These are phyloP conservation scores for Caenorhabditis latens DNA, from an alignment of 1,140 invertebrate species.

Conservation along the genomic window DNA sequence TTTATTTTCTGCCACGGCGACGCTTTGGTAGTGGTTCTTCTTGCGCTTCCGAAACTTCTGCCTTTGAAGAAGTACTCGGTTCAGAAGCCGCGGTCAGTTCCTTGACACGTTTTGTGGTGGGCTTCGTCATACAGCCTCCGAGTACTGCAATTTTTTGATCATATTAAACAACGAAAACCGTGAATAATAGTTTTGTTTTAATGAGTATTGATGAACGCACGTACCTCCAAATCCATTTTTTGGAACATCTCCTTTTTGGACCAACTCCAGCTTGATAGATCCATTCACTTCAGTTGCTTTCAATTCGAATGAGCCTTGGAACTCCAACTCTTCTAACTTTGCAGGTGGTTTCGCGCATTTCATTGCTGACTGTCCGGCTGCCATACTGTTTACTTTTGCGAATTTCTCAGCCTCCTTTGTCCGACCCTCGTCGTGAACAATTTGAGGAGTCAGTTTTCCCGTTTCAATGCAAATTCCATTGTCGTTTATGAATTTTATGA, in stretches of 20 bases:
- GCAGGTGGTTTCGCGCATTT: constrained; percentile 8
- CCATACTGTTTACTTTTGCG: constrained; percentile 10
- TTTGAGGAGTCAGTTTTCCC: constrained; percentile 4
- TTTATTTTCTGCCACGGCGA: constrained; percentile 12
- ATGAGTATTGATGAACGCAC: too few species aligned
- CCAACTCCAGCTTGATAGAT: neutral
- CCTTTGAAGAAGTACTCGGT: neutral
- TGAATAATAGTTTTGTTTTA: too few species aligned
- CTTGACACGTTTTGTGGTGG: neutral
- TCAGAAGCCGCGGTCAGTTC: neutral
- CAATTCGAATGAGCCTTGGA: neutral
- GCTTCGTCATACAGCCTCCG: constrained; percentile 28
- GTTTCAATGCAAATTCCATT: constrained; percentile 27
- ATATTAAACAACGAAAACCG: too few species aligned
- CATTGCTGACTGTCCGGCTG: neutral
- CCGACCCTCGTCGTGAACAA: constrained; percentile 12
- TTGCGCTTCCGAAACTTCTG: neutral
- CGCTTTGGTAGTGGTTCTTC: constrained; percentile 26
- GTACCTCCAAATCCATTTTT: constrained; percentile 41
- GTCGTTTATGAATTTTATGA: constrained; percentile 7
- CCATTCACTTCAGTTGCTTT: neutral
- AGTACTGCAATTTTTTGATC: neutral
- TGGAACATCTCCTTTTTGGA: neutral
- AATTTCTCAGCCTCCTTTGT: neutral
- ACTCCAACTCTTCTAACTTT: constrained; percentile 5